Base-by-base conservation (phyloP, 1,140 invertebrate species). In the Ceratosolen fusciceps region DNA sequence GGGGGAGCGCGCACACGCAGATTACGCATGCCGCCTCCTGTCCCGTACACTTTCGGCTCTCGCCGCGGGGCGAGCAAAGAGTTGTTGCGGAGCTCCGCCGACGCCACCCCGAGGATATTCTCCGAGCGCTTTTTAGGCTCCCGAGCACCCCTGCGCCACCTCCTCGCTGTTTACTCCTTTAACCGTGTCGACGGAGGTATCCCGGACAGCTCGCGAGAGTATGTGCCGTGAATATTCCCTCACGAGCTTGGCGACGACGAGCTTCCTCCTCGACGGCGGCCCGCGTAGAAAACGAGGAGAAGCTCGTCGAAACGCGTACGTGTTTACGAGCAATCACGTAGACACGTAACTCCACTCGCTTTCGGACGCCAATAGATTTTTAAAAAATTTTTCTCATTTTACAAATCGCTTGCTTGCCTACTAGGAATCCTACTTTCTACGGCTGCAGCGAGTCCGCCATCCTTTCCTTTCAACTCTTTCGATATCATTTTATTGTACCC, bases 301-400 rank as follows among this genome's bases (percentile, higher is more conserved):
- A 74, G 47, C 34, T 43, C n/a, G n/a, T n/a, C n/a, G n/a, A 29
- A 75, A 31, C 34, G 37, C 21, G 74, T 75, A 60, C 24, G 26
- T 49, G 39, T 49, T 39, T 74, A 74, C 39, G 72, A 74, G 52
- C 31, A 37, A 37, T 39, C 73, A 62, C 60, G 60, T 65, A 65
- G 56, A 37, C 74, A 74, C 39, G 73, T 62, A 74, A 65, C 26
- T 24, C 24, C 43, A 65, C 24, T 26, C 73, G 24, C 16, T 16
- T 26, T 34, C 60, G 37, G 24, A 58, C 74, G 52, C 60, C 58
- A 49, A 67, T 60, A 43, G 60, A 65, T 75, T 75, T 75, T 75
- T 65, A 2, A 47, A 75, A n/a, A n/a, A n/a, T n/a, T n/a, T n/a
- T n/a, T n/a, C n/a, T n/a, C 31, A 52, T 75, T 52, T 65, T 75